phyloP scores from a whole-genome alignment of 2,797 vertebrate species.

The Crenichthys baileyi region DNA sequence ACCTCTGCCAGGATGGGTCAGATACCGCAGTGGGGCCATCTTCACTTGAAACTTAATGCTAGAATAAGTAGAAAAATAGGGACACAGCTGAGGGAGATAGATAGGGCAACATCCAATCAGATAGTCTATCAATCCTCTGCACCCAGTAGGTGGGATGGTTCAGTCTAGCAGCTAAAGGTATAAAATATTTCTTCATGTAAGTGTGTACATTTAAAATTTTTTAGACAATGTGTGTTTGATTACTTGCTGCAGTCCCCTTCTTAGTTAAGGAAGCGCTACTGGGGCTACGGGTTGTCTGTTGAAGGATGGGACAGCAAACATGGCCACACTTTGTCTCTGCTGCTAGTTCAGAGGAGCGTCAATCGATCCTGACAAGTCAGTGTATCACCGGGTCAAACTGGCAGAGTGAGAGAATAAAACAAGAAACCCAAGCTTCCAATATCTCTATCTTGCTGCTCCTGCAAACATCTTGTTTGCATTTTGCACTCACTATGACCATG shows the following conservation, averaged over 20 bases:
- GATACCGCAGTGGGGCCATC: constrained; percentile 61
- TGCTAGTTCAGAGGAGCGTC: constrained; percentile 63
- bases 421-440: constrained; percentile 23
- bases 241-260: constrained; percentile 15
- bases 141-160: constrained; percentile 25
- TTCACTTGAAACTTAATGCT: constrained; percentile 49
- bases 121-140: constrained; percentile 28
- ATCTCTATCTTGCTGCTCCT: not conserved
- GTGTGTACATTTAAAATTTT: not conserved
- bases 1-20: constrained; percentile 69
- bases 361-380: constrained; percentile 74
- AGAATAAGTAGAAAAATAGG: constrained; percentile 24
- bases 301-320: constrained; percentile 40
- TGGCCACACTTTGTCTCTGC: constrained; percentile 53
- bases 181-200: constrained; percentile 20
- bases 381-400: constrained; percentile 72
- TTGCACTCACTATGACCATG: too few species aligned
- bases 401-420: constrained; percentile 25
- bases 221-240: constrained; percentile 9
- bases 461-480: too few species aligned
- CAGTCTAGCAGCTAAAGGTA: constrained; percentile 10
- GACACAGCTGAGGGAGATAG: constrained; percentile 20
- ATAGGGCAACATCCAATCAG: constrained; percentile 28
- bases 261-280: constrained; percentile 34
- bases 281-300: constrained; percentile 34